Evolutionary conservation across 2,797 vertebrate species (phyloP).

Genomic region (Neosalanx taihuensis): DNA sequence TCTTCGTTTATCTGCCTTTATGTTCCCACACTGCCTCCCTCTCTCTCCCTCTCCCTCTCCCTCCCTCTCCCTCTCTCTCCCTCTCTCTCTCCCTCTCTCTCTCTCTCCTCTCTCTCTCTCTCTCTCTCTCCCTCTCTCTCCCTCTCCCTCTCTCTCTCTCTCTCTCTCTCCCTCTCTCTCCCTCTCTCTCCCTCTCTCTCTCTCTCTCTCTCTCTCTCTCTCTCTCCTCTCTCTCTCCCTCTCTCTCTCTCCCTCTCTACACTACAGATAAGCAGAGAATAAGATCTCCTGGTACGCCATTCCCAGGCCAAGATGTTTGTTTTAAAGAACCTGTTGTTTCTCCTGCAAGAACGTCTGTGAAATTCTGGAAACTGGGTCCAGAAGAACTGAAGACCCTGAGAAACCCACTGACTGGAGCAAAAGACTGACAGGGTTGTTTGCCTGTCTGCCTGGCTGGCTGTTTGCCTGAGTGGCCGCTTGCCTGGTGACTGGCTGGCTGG

Average conservation of each 20-base stretch:
- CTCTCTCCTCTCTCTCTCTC: conserved; percentile 16
- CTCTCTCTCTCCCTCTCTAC: too few species aligned
- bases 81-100: neutral
- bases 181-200: conserved; percentile 7
- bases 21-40: neutral
- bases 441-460: neutral
- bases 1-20: conserved; percentile 11
- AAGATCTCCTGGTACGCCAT: conserved; percentile 36
- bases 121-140: conserved; percentile 39
- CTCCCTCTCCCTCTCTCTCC: neutral
- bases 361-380: neutral
- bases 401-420: neutral
- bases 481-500: neutral
- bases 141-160: conserved; percentile 22
- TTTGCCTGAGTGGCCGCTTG: neutral
- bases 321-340: conserved; percentile 29
- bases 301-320: conserved; percentile 58
- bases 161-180: conserved; percentile 17
- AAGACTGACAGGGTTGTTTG: neutral
- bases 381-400: neutral
- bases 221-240: too few species aligned
- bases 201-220: too few species aligned
- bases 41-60: neutral
- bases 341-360: neutral
- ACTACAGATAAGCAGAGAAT: conserved; percentile 24